Evolutionary conservation across 2,113 vertebrate genomes (phyloP), one percentile per base, ranked within the genome.

Genomic region (Zosterops borbonicus): DNA sequence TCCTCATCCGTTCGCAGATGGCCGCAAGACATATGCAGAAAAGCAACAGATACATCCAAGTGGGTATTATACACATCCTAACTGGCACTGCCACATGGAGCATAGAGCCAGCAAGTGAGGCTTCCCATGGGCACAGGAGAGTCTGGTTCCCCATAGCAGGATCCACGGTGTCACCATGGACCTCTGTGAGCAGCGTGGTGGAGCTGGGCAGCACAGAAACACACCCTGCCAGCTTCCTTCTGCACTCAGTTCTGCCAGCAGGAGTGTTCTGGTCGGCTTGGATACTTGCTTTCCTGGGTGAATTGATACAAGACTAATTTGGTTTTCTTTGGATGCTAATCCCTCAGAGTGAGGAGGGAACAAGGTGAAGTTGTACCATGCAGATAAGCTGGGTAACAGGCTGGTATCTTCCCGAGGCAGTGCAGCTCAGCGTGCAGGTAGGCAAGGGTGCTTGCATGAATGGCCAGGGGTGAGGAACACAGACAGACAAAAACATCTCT

Each of bases 141-240:
- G 19, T 6, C 28, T 35, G 14, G 5, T 10, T 49, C 37, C 76
- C 46, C 46, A 1, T 1, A 5, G 10, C 33, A 42, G 63, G 41
- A 65, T 14, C n/a, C 31, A 5, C 0, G 4, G 31, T 31, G 74
- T 47, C 64, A 27, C 24, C 2, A 0, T 1, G 10, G 5, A 22
- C 16, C 18, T 52, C 47, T 12, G 27, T 18, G 53, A 71, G 52
- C 84, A 79, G 73, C 11, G 3, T 6, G 8, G 33, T 2, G 0
- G 60, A n/a, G 27, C 42, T 18, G 56, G n/a, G 53, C 60, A 77
- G 56, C 77, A 22, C 2, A 0, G 28, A 35, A 37, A 4, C 63
- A 17, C 37, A 2, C 47, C 47, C 69, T 70, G 29, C 16, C 5
- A 1, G 14, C 47, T 23, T 60, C 73, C 55, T 14, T 5, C 50